Evolutionary conservation across 2,888 invertebrate species (phyloP).

Genomic region (Scrobipalpa atriplicella): DNA sequence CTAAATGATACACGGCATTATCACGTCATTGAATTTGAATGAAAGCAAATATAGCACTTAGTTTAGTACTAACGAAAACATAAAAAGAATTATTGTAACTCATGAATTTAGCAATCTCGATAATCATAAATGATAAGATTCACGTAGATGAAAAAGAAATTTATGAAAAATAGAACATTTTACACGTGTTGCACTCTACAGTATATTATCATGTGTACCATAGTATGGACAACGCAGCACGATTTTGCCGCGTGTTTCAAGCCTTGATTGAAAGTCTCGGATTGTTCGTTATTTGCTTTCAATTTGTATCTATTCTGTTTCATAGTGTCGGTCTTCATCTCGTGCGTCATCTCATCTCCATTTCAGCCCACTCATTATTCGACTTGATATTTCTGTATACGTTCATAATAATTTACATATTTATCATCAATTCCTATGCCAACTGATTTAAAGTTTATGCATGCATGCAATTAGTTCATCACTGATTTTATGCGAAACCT

Average conservation of each 20-base stretch:
- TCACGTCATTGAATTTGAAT: background rate
- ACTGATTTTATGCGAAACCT: background rate
- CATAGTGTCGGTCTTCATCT: background rate
- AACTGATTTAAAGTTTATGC: background rate
- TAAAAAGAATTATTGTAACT: too few relatives aligned
- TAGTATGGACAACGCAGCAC: background rate
- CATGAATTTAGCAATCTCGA: too few relatives aligned
- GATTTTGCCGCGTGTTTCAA: background rate
- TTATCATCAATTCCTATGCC: background rate
- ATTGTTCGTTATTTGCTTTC: constrained; percentile 1
- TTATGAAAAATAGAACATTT: too few relatives aligned
- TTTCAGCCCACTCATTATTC: constrained; percentile 6
- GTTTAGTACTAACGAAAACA: too few relatives aligned
- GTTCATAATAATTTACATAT: constrained; percentile 6
- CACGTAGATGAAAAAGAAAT: too few relatives aligned
- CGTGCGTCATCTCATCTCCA: constrained; percentile 8
- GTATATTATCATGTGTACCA: background rate
- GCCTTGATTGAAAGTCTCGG: constrained; percentile 1
- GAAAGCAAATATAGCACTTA: too few relatives aligned
- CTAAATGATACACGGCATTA: background rate
- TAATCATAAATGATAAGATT: too few relatives aligned
- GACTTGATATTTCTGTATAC: background rate
- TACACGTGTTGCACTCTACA: too few relatives aligned
- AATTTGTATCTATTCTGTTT: constrained; percentile 5
- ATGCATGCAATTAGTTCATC: background rate